Conservation (phyloP, 2,797 vertebrate species). For the Sebastes itinus region DNA sequence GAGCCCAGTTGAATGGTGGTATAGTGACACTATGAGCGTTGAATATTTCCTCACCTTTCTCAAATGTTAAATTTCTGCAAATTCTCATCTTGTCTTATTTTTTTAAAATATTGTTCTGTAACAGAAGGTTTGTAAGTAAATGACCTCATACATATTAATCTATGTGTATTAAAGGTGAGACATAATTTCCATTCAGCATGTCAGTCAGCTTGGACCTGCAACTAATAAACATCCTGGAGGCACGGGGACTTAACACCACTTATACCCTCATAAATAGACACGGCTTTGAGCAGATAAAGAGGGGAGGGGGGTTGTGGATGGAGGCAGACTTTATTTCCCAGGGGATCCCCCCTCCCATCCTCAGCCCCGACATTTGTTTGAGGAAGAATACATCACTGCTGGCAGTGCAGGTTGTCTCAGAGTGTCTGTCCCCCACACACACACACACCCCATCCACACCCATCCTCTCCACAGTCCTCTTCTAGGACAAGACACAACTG, state of each 20-base stretch:
- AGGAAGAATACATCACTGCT: conserved; percentile 21
- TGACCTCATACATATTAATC: not conserved
- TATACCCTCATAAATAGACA: conserved; percentile 42
- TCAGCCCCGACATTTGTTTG: conserved; percentile 4
- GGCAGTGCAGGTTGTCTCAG: conserved; percentile 14
- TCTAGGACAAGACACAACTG: not conserved
- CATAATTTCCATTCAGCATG: not conserved
- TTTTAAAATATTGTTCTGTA: not conserved
- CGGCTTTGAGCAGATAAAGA: conserved; percentile 22
- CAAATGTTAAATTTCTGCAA: not conserved
- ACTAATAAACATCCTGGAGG: conserved; percentile 28
- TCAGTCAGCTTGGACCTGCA: conserved; percentile 4
- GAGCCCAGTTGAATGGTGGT: not conserved
- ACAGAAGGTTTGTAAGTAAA: not conserved
- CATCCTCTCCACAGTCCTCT: not conserved
- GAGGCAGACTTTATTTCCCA: conserved; percentile 49
- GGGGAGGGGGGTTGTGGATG: not conserved
- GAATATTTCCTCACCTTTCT: not conserved
- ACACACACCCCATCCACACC: not conserved
- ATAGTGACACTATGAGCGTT: not conserved
- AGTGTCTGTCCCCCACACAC: not conserved
- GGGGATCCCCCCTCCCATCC: not conserved
- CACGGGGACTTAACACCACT: conserved; percentile 35
- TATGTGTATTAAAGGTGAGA: not conserved
- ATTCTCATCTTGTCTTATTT: not conserved